These are phyloP conservation scores for Rhabdomys dilectus DNA, from an alignment of 2,113 vertebrate genomes.

Conservation along the genomic window DNA sequence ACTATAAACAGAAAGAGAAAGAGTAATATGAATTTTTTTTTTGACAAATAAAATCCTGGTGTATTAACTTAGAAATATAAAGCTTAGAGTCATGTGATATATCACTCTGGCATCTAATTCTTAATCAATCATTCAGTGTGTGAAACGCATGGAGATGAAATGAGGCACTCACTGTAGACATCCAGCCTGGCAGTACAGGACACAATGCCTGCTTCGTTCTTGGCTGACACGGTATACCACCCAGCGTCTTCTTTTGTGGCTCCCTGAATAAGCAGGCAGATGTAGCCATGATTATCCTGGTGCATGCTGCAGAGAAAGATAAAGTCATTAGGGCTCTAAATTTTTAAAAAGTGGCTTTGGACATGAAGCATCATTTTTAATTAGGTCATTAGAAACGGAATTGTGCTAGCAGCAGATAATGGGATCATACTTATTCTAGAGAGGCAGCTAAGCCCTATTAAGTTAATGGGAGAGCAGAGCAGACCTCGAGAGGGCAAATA, in stretches of 20 bases:
- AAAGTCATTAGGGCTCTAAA: constrained; percentile 64
- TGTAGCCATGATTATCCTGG: constrained; percentile 97
- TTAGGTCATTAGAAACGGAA: constrained; percentile 22
- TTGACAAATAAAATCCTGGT: constrained; percentile 25
- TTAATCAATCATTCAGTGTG: background rate
- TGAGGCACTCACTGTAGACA: constrained; percentile 91
- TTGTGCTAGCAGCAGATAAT: constrained; percentile 29
- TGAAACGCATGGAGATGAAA: accelerated
- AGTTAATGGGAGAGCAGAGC: constrained; percentile 56
- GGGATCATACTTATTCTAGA: constrained; percentile 55
- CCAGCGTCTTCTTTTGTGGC: constrained; percentile 96
- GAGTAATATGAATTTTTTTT: constrained; percentile 82
- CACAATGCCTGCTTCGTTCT: constrained; percentile 98
- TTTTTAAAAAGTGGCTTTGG: constrained; percentile 22
- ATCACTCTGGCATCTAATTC: background rate
- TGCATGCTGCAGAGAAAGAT: constrained; percentile 92
- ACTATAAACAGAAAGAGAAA: constrained; percentile 88
- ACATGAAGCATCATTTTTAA: constrained; percentile 64
- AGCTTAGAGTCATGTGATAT: background rate
- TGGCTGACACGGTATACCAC: constrained; percentile 98
- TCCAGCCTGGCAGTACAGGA: constrained; percentile 98
- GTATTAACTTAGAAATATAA: background rate
- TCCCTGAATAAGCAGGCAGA: constrained; percentile 99
- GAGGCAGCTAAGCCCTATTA: constrained; percentile 64
- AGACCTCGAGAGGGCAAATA: constrained; percentile 31